Base-by-base conservation (phyloP, 92 coral and sea anemone species). In the Diadumene lineata region DNA sequence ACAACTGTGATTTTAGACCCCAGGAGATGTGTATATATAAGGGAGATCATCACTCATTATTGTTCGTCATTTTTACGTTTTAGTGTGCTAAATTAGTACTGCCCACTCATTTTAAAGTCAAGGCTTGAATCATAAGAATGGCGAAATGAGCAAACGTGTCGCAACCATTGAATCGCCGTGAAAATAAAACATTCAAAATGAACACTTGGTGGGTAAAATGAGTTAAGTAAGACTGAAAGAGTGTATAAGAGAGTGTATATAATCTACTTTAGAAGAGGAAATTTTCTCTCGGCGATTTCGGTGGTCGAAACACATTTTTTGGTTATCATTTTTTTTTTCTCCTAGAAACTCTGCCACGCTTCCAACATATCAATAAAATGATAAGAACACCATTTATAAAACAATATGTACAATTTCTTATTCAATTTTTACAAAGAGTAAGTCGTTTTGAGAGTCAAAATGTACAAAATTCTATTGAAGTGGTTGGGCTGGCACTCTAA, bases 401-500 rank as follows among this genome's bases (percentile, higher is more conserved):
- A n/a, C 28, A 34, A 0, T 19, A 11, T 56, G 56, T 56, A 66
- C 66, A 44, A 72, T 24, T 25, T 56, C 25, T 56, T 18, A 25
- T 28, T 31, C 15, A 33, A 57, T 50, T 53, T 31, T 19, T 17
- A 11, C 25, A 0, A 2, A 32, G 22, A 9, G 32, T 32, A 21
- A 32, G 23, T 0, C 22, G 62, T 56, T 43, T 72, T 56, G 44
- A 33, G 53, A 21, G 64, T 32, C 8, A 76, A 65, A 29, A 22
- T 64, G 72, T 76, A 76, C 82, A 78, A 77, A 76, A 1, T 31
- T 66, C 64, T 22, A 19, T 60, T 31, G 18, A 28, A 32, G 43
- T 33, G 72, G 55, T 26, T 26, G 50, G 58, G 51, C 50, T 19
- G 58, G 23, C 55, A 30, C 33, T 23, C 81, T 29, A 19, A 33